Evolutionary conservation across 2,888 invertebrate genomes (phyloP), one percentile per base, ranked within the genome.

Genomic region (Cremastobaeus sp.): DNA sequence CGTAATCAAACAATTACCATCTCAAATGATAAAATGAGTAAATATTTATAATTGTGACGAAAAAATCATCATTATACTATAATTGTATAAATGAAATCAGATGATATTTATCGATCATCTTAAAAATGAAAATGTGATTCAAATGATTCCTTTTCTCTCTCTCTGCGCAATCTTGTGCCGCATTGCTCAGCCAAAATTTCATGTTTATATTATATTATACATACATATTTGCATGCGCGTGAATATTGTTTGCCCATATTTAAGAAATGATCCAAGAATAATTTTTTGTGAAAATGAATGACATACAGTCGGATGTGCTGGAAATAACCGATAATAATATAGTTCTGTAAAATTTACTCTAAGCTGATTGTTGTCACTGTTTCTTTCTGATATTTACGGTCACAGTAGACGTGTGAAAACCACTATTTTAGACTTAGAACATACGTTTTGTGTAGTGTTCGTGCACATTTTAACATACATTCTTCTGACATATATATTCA

Each of bases 161-260:
- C 68, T 68, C 68, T 68, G 68, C 59, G 41, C 59, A 57, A 68
- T 72, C 59, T 65, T 72, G 41, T 71, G 64, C 62, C 71, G 71
- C 71, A 72, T 72, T 65, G 71, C 65, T 65, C 59, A 72, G 71
- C 65, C 54, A 59, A 72, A 65, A 59, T 65, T 72, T 65, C 59
- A 65, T 72, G 59, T 72, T 54, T 65, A 59, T 72, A 69, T 60
- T 60, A 69, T 59, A 65, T 64, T 47, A 50, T 59, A 72, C 65
- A 57, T 62, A 48, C 37, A 35, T 70, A 70, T 64, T 65, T 72
- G 71, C 71, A 72, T 72, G 71, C 59, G 65, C 71, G 71, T 72
- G 65, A 54, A 59, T 54, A 72, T 65, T 72, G 65, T 72, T 59
- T 72, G 65, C 52, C 71, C 50, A 43, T 65, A 59, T 59, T 72